Percentiles rank a stretch among this genome's conserved stretches.
Conservation (phyloP, 2,113 vertebrate species). For the Urocolius indicus region DNA sequence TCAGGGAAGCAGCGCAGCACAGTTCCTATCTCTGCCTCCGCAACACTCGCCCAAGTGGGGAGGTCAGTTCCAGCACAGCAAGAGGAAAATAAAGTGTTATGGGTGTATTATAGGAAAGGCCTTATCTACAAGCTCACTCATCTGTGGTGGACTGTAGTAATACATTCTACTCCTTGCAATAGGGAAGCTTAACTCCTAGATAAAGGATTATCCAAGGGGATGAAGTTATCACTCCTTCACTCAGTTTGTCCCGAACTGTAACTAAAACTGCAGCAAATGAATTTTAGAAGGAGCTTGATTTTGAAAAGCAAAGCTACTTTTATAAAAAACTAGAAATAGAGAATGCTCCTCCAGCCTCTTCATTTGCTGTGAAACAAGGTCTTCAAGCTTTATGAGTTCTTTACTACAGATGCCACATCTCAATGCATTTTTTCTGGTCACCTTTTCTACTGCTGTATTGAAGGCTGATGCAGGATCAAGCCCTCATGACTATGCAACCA, state of each 20-base stretch:
- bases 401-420: not conserved
- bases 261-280: not conserved
- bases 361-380: not conserved
- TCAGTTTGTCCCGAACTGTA: not conserved
- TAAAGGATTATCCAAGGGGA: conserved; percentile 23
- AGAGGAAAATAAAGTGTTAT: conserved; percentile 60
- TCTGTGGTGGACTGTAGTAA: not conserved
- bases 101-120: conserved; percentile 55
- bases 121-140: conserved; percentile 55
- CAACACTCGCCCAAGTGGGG: conserved; percentile 2
- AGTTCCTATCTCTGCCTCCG: conserved; percentile 53
- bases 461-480: not conserved
- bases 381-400: not conserved
- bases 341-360: not conserved
- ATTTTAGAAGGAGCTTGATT: not conserved
- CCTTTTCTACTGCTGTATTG: not conserved
- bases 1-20: conserved; percentile 35
- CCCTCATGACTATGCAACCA: not conserved
- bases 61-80: conserved; percentile 40
- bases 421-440: not conserved
- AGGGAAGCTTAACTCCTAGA: conserved; percentile 26
- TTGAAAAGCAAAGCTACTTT: not conserved
- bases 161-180: not conserved
- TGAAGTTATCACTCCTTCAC: not conserved
- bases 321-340: not conserved